A percentile compares a stretch with the other conserved stretches of the same genome.
Evolutionary conservation across 2,113 vertebrate species (phyloP).

Genomic region (Odocoileus hemionus): DNA sequence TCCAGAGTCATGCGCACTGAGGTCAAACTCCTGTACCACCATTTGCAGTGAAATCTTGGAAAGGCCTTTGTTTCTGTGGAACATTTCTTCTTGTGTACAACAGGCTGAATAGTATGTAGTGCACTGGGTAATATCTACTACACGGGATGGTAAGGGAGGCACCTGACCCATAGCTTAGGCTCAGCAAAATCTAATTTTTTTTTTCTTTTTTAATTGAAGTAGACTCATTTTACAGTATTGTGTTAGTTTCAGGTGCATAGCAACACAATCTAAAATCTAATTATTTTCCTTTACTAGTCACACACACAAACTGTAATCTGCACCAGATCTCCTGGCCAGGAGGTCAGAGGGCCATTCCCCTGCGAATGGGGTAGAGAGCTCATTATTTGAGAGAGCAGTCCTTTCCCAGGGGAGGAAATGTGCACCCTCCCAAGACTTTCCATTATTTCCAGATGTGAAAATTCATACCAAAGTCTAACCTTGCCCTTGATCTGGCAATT

Average conservation of each 20-base stretch:
- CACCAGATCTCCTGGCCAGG: not conserved
- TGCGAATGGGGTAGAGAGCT: not conserved
- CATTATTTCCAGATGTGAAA: not conserved
- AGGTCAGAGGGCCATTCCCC: not conserved
- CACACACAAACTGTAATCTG: not conserved
- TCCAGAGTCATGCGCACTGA: not conserved
- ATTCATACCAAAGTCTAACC: not conserved
- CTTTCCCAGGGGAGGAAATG: not conserved
- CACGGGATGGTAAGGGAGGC: not conserved
- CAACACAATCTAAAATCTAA: not conserved
- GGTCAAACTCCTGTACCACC: not conserved
- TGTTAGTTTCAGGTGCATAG: not conserved
- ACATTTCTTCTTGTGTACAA: not conserved
- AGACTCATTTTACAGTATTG: not conserved
- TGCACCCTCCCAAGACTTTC: not conserved
- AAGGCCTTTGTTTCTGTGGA: not conserved
- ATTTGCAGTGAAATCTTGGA: not conserved
- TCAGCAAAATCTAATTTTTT: not conserved
- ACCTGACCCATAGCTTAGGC: not conserved
- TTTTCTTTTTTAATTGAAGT: not conserved
- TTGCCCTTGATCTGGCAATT: not conserved
- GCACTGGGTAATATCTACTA: not conserved
- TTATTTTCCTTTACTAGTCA: not conserved
- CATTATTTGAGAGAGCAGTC: not conserved
- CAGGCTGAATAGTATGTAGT: not conserved